A percentile compares a stretch with the other conserved stretches of the same genome.
phyloP scores from a whole-genome alignment of 2,113 vertebrate genomes.

The Lycocorax pyrrhopterus region DNA sequence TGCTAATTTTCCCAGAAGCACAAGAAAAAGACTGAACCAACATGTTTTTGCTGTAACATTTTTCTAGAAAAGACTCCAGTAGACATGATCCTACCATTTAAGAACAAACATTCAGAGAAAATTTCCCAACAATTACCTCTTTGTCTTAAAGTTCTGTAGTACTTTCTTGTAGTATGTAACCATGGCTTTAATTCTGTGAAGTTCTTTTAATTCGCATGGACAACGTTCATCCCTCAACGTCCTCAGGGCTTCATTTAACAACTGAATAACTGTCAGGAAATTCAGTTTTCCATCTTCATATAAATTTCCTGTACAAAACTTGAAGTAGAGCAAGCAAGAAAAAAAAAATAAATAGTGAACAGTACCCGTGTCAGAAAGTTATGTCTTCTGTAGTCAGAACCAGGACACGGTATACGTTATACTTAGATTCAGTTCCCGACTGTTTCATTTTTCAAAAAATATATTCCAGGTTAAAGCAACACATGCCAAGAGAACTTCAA shows the following conservation, averaged over 20 bases:
- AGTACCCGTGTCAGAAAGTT: neutral
- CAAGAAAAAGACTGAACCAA: neutral
- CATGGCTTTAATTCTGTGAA: slow-evolving; percentile 56
- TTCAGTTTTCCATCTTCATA: slow-evolving; percentile 83
- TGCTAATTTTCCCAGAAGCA: neutral
- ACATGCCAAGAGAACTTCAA: neutral
- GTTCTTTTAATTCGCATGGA: slow-evolving; percentile 11
- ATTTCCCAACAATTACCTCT: slow-evolving; percentile 70
- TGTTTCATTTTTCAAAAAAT: neutral
- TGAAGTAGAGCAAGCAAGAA: neutral
- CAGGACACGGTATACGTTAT: neutral
- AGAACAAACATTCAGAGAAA: neutral
- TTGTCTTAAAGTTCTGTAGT: slow-evolving; percentile 54
- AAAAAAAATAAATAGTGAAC: neutral
- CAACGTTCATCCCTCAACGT: slow-evolving; percentile 67
- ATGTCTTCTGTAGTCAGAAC: neutral
- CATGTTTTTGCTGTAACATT: neutral
- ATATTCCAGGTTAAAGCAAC: neutral
- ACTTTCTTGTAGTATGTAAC: slow-evolving; percentile 28
- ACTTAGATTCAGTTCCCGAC: neutral
- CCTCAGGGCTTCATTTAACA: slow-evolving; percentile 80
- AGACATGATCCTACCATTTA: neutral
- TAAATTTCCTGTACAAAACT: slow-evolving; percentile 72
- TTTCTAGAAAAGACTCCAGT: neutral
- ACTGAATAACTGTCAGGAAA: slow-evolving; percentile 77